phyloP scores from a whole-genome alignment of 1,140 invertebrate genomes.

The Drosophila cardini region DNA sequence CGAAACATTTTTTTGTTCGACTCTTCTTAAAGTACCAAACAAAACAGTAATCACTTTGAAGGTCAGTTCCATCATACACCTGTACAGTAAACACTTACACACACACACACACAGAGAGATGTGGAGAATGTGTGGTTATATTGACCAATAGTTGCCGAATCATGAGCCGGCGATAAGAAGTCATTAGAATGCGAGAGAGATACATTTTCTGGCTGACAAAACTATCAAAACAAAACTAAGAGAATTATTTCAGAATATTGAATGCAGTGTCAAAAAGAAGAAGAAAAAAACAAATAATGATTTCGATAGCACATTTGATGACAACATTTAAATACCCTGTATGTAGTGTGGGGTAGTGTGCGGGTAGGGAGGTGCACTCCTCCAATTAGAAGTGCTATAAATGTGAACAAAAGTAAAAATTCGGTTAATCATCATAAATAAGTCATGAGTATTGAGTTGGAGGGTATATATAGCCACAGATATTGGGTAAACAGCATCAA shows the following conservation, averaged over 20 bases:
- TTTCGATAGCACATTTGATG: neutral
- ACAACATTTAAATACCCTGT: neutral
- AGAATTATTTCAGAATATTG: neutral
- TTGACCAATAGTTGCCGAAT: conserved; percentile 49
- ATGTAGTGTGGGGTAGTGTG: too few relatives aligned
- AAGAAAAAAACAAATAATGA: neutral
- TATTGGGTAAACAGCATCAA: conserved; percentile 57
- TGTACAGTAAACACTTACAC: neutral
- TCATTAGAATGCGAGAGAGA: conserved; percentile 72
- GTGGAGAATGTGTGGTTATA: conserved; percentile 12
- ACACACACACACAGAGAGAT: neutral
- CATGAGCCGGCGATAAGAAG: conserved; percentile 59
- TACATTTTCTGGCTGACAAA: conserved; percentile 53
- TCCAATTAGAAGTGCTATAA: conserved; percentile 54
- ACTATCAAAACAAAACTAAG: conserved; percentile 53
- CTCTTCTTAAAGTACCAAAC: conserved; percentile 25
- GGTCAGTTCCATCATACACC: conserved; percentile 47
- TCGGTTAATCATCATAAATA: conserved; percentile 61
- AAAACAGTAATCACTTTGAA: conserved; percentile 58
- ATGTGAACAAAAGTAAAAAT: conserved; percentile 35
- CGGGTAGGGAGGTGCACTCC: too few relatives aligned
- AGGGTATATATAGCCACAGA: conserved; percentile 65
- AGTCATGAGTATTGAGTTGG: conserved; percentile 65
- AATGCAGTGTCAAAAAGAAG: neutral
- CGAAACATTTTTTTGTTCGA: conserved; percentile 38